Evolutionary conservation across 2,113 vertebrate genomes (phyloP).

Genomic region (Chloropsis hardwickii): DNA sequence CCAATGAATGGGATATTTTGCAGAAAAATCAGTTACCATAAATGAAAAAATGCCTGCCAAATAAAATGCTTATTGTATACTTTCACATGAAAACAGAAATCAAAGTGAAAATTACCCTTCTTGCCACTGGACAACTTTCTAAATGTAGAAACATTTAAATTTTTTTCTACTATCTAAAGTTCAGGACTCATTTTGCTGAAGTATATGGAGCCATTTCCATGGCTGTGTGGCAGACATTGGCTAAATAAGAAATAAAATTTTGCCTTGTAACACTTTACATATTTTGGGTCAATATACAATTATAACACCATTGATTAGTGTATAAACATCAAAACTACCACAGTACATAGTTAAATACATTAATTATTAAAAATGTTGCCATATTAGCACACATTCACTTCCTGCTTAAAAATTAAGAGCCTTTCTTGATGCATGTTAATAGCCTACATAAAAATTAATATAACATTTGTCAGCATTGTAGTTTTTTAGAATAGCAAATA

Average conservation of each 20-base stretch:
- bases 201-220: not conserved
- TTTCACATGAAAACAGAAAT: not conserved
- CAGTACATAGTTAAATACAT: not conserved
- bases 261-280: not conserved
- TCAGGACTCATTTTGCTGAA: not conserved
- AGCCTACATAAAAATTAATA: conserved; percentile 17
- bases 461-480: not conserved
- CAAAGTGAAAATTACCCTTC: not conserved
- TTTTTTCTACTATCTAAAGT: not conserved
- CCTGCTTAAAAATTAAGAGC: conserved; percentile 32
- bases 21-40: not conserved
- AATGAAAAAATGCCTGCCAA: not conserved
- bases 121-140: not conserved
- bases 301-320: not conserved
- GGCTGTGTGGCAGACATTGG: not conserved
- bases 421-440: not conserved
- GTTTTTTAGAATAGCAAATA: not conserved
- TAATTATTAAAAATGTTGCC: conserved; percentile 33
- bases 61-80: not conserved
- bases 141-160: not conserved
- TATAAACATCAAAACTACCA: conserved; percentile 17
- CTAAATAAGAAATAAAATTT: not conserved
- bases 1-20: not conserved
- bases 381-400: not conserved
- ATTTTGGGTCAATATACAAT: not conserved